Conservation (phyloP, 2,888 invertebrate species). For the Tinea pellionella region DNA sequence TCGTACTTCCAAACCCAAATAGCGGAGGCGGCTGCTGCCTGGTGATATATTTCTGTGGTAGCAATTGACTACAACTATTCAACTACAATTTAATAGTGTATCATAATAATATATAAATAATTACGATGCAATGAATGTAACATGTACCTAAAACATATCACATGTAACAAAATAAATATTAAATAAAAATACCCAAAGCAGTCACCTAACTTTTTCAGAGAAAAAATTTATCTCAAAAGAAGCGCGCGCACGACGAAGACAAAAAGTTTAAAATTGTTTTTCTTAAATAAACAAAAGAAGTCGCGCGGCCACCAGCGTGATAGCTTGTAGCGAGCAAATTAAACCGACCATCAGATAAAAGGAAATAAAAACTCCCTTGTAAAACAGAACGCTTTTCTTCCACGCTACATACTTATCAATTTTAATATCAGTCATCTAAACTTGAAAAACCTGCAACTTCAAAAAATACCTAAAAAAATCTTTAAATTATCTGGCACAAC, state of each 20-base stretch:
- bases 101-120: no score
- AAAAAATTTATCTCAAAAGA: neutral
- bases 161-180: neutral
- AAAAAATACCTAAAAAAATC: neutral
- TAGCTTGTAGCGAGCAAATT: slow-evolving; percentile 31
- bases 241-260: slow-evolving; percentile 20
- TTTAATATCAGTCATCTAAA: no score
- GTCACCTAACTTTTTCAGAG: neutral
- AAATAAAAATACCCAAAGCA: neutral
- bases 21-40: no score
- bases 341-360: slow-evolving; percentile 34
- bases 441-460: no score
- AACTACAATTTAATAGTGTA: no score
- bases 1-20: no score
- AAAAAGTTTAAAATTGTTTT: slow-evolving; percentile 40
- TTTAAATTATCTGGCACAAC: neutral
- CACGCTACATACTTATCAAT: slow-evolving; percentile 13
- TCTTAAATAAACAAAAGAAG: slow-evolving; percentile 41
- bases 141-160: no score
- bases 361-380: slow-evolving; percentile 26
- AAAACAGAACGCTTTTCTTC: slow-evolving; percentile 13
- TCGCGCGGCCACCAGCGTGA: slow-evolving; percentile 16
- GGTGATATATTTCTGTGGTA: no score
- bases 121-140: no score
- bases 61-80: no score